These are phyloP conservation scores for Salarias fasciatus DNA, from an alignment of 2,797 vertebrate genomes.

Conservation along the genomic window DNA sequence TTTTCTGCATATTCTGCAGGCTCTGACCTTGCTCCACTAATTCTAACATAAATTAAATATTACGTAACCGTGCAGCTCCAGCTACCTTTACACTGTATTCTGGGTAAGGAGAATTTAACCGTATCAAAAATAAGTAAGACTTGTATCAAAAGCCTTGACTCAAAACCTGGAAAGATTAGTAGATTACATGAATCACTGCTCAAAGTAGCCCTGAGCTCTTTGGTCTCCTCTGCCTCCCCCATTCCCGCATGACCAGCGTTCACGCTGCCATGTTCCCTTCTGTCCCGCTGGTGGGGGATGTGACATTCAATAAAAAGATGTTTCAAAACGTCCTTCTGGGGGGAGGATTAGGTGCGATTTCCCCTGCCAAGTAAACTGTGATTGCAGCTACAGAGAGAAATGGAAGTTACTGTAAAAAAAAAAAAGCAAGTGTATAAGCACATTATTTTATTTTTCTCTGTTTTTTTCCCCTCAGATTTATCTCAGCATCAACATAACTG, in stretches of 20 bases:
- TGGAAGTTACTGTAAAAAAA: neutral
- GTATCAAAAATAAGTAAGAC: neutral
- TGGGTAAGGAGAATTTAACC: constrained; percentile 7
- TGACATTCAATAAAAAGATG: constrained; percentile 37
- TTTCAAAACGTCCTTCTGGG: constrained; percentile 43
- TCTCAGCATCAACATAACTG: neutral
- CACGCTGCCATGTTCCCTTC: constrained; percentile 62
- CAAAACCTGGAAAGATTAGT: constrained; percentile 18
- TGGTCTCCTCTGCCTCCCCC: constrained; percentile 37
- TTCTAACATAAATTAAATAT: constrained; percentile 25
- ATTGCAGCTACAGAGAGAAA: neutral
- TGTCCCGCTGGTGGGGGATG: constrained; percentile 66
- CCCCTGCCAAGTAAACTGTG: constrained; percentile 12
- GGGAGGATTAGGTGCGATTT: constrained; percentile 16
- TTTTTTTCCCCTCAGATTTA: no score
- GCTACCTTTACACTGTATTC: neutral
- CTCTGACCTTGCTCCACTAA: constrained; percentile 3
- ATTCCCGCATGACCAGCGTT: constrained; percentile 59
- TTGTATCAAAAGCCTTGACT: constrained; percentile 2
- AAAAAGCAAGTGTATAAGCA: neutral
- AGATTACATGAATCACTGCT: constrained; percentile 41
- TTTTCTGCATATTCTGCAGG: constrained; percentile 3
- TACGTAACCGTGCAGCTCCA: constrained; percentile 19
- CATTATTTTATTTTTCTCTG: neutral
- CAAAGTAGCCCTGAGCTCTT: constrained; percentile 36